Percentiles rank a stretch among this genome's conserved stretches.
These are phyloP conservation scores for Campopleginae sp. DNA, from an alignment of 2,888 invertebrate genomes.

Conservation along the genomic window DNA sequence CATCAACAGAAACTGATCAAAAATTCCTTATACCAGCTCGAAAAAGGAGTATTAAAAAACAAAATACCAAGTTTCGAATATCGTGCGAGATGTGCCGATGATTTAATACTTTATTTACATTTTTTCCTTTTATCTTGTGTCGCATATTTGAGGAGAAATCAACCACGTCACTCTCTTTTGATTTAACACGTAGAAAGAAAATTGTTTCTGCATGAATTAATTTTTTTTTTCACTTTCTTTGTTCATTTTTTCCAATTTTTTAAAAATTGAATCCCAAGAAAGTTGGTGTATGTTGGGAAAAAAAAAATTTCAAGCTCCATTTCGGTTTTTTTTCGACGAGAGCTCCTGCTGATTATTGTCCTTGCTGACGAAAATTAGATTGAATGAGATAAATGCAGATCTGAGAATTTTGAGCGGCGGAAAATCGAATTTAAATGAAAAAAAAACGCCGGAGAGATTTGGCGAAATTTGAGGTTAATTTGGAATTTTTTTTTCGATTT, in stretches of 20 bases:
- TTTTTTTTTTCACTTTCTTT: background rate
- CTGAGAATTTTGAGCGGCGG: background rate
- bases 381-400: background rate
- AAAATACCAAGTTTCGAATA: constrained; percentile 15
- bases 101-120: constrained; percentile 32
- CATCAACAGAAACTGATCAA: constrained; percentile 45
- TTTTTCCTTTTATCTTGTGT: constrained; percentile 8
- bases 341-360: background rate
- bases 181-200: background rate
- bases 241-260: background rate
- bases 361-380: background rate
- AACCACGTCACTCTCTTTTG: background rate
- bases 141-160: constrained; percentile 28
- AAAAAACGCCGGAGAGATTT: background rate
- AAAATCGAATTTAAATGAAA: no score
- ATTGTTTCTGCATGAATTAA: background rate
- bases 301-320: background rate
- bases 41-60: constrained; percentile 17
- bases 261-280: background rate
- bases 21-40: constrained; percentile 35
- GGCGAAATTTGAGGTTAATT: background rate
- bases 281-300: background rate
- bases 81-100: constrained; percentile 4
- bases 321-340: background rate
- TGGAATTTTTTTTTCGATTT: background rate